Conservation (phyloP, 2,797 vertebrate species). For the Characodon lateralis region DNA sequence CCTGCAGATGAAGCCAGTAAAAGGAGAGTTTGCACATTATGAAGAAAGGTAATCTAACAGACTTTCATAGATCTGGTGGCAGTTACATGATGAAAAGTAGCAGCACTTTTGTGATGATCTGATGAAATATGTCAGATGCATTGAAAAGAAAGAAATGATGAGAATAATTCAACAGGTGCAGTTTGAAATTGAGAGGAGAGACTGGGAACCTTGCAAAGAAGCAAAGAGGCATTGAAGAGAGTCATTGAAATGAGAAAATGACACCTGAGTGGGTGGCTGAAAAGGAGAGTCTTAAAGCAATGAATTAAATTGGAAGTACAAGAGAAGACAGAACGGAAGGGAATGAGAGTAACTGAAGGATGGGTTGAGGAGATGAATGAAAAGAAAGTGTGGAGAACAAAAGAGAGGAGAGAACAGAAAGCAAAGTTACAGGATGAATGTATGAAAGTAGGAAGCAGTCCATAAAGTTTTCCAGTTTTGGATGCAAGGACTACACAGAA, state of each 20-base stretch:
- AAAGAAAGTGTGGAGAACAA: not conserved
- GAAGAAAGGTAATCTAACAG: conserved; percentile 6
- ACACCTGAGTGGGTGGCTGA: conserved; percentile 6
- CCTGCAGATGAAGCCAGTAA: not conserved
- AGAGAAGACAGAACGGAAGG: conserved; percentile 19
- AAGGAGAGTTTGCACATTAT: not conserved
- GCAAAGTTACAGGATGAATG: conserved; percentile 16
- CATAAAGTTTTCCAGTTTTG: conserved; percentile 29
- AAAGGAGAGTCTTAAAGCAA: conserved; percentile 14
- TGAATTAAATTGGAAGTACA: conserved; percentile 24
- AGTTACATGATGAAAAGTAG: conserved; percentile 24
- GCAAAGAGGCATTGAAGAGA: not conserved
- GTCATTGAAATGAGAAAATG: conserved; percentile 13
- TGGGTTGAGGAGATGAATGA: conserved; percentile 29
- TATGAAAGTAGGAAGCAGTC: conserved; percentile 28
- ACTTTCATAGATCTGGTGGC: not conserved
- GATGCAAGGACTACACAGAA: conserved; percentile 6
- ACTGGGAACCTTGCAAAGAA: not conserved
- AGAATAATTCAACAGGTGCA: conserved; percentile 4
- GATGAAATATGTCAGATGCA: conserved; percentile 22
- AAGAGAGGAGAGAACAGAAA: conserved; percentile 20
- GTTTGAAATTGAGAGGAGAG: not conserved
- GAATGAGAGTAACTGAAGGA: conserved; percentile 36
- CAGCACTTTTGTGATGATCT: conserved; percentile 19
- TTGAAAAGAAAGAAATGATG: conserved; percentile 2